A percentile compares a stretch with the other conserved stretches of the same genome.
These are phyloP conservation scores for Serripes groenlandicus DNA, from an alignment of 2,888 invertebrate genomes.

Conservation along the genomic window DNA sequence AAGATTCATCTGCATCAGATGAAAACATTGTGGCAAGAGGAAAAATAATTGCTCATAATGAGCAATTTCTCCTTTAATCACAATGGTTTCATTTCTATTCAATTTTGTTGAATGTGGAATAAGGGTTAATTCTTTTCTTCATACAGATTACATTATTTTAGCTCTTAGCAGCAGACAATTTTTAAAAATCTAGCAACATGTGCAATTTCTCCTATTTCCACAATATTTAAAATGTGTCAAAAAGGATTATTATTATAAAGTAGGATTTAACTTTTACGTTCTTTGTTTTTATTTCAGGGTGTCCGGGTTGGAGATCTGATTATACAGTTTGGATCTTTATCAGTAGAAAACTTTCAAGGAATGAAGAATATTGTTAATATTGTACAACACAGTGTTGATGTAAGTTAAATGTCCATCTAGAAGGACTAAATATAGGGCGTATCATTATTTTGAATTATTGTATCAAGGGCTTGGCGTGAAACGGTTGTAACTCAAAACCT, in stretches of 20 bases:
- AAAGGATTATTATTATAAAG: too few species aligned
- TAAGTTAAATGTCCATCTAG: too few species aligned
- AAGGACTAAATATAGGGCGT: too few species aligned
- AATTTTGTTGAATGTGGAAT: background rate
- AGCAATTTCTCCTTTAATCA: background rate
- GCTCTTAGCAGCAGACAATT: too few species aligned
- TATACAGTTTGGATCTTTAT: slow-evolving; percentile 84
- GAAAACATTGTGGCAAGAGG: background rate
- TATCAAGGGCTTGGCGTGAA: too few species aligned
- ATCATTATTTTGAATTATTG: too few species aligned
- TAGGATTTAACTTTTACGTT: too few species aligned
- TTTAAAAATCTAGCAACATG: background rate
- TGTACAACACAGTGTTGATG: slow-evolving; percentile 85
- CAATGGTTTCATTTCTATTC: background rate
- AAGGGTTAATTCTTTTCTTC: background rate
- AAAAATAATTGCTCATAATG: background rate
- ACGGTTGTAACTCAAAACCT: too few species aligned
- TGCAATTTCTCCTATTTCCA: background rate
- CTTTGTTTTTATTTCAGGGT: slow-evolving; percentile 71
- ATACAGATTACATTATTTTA: background rate
- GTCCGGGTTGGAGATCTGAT: slow-evolving; percentile 81
- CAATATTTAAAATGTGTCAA: background rate
- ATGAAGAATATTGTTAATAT: slow-evolving; percentile 81
- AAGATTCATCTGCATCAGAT: background rate
- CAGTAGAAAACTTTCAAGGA: slow-evolving; percentile 80